Conservation (phyloP, 2,888 invertebrate genomes). For the Ophion obscuratus region DNA sequence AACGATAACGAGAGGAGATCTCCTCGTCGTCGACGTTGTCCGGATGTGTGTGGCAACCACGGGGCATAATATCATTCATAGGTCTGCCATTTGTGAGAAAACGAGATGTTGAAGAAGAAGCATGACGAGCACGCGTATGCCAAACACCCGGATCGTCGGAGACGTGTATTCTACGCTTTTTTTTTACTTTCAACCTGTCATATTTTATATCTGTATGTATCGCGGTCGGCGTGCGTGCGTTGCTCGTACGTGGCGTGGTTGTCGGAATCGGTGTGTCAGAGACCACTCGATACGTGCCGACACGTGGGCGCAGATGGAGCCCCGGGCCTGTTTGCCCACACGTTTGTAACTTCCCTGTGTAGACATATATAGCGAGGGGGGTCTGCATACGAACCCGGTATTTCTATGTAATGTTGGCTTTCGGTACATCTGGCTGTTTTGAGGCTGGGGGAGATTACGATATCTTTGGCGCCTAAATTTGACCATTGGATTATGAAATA, state of each 20-base stretch:
- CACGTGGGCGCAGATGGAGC: constrained; percentile 76
- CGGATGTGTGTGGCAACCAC: constrained; percentile 72
- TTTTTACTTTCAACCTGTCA: constrained; percentile 11
- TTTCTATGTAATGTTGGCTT: background rate
- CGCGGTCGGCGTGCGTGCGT: background rate
- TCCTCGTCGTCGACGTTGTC: constrained; percentile 52
- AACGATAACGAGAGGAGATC: constrained; percentile 75
- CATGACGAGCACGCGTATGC: constrained; percentile 34
- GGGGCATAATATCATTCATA: constrained; percentile 73
- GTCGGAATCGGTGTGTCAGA: constrained; percentile 30
- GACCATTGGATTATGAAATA: too few relatives aligned
- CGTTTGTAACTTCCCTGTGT: constrained; percentile 68
- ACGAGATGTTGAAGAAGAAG: constrained; percentile 33
- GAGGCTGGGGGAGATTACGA: too few relatives aligned
- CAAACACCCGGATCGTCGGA: constrained; percentile 27
- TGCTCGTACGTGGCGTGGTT: constrained; percentile 10
- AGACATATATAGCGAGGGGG: constrained; percentile 8
- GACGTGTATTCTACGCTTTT: constrained; percentile 16
- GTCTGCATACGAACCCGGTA: background rate
- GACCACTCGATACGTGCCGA: constrained; percentile 56
- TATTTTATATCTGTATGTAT: constrained; percentile 15
- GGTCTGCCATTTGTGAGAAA: constrained; percentile 58
- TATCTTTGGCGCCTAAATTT: too few relatives aligned
- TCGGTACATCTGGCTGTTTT: background rate
- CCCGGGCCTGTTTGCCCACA: constrained; percentile 80